Evolutionary conservation across 2,888 invertebrate genomes (phyloP), one percentile per base, ranked within the genome.

Genomic region (Cephus spinipes): DNA sequence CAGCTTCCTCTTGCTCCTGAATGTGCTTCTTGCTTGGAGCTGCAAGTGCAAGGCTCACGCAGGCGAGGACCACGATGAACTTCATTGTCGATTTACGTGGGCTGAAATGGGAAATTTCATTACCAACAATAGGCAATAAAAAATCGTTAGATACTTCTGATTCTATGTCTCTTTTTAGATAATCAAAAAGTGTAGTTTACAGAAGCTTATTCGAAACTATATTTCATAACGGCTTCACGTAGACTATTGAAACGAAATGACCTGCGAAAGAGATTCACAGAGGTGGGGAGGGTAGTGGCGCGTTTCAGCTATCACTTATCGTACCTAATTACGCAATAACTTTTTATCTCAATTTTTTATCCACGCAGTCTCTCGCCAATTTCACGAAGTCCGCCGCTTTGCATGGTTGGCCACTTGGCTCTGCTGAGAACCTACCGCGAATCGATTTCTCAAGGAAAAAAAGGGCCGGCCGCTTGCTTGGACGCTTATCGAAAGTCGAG

Each of bases 31-130:
- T 79, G 36, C 4, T 36, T 9, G 85, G 84, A 11, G 81, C 76
- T 0, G 81, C 83, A 12, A 83, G 35, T 31, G 81, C 80, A 36
- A 85, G 74, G 73, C 84, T 78, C 77, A 79, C 78, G 74, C 84
- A 84, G 15, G 82, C 81, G 68, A 86, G 68, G 11, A 85, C 76
- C 73, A 84, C 74, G 73, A 85, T 69, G 76, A 84, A 74, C 83
- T 83, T 86, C 84, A 82, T 85, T 73, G 32, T 76, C 36, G 33
- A n/a, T 36, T 55, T 33, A 30, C n/a, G 32, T 30, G 74, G 73
- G 73, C 73, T 68, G 73, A 30, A 71, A 33, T 34, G 73, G 71
- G 40, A 69, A 32, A 74, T 23, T 33, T 34, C 15, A 6, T 23
- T 23, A 55, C 55, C 23, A 23, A 9, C 2, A 55, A 55, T 9